Evolutionary conservation across 2,888 invertebrate species (phyloP), one percentile per base, ranked within the genome.

Genomic region (Volucella inflata): DNA sequence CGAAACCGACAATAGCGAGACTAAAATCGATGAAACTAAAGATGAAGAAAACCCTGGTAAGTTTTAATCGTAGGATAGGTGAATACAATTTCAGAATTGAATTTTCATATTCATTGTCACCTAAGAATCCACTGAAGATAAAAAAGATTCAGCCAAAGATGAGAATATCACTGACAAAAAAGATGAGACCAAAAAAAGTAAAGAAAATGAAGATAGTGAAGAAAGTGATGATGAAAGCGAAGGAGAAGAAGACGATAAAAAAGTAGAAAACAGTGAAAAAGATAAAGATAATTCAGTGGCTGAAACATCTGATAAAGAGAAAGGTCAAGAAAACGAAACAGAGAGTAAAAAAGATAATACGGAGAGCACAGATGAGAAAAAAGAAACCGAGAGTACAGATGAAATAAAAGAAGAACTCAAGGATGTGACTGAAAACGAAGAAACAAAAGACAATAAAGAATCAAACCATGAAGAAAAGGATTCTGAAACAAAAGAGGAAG

Each of bases 31-130:
- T 42, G 67, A 64, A 55, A 44, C 57, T 21, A 65, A 57, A 14
- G 48, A 57, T 16, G 57, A 82, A 48, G 76, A 74, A 51, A 74
- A 85, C 14, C 12, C 72, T 55, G 84, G 84, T 78, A 82, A 87
- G 87, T 84, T n/a, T 21, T 67, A 42, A 38, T 1, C 50, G 70
- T 53, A 79, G 11, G 48, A 70, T 79, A 65, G 55, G 36, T 60
- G 40, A 59, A 71, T 59, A 30, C 12, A n/a, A 59, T 70, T 59
- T 67, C 53, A 75, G 70, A 64, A 50, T 50, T 48, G 70, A 64
- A 50, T 50, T 48, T 71, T 46, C 42, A 40, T 55, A 21, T 42
- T 30, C 8, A 57, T 36, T 78, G 55, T 67, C 30, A 59, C 11
- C 46, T 10, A 46, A 12, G 65, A 48, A 44, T 42, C 53, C 48